Evolutionary conservation across 1,140 invertebrate species (phyloP), one percentile per base, ranked within the genome.

Genomic region (Bicyclus anynana): DNA sequence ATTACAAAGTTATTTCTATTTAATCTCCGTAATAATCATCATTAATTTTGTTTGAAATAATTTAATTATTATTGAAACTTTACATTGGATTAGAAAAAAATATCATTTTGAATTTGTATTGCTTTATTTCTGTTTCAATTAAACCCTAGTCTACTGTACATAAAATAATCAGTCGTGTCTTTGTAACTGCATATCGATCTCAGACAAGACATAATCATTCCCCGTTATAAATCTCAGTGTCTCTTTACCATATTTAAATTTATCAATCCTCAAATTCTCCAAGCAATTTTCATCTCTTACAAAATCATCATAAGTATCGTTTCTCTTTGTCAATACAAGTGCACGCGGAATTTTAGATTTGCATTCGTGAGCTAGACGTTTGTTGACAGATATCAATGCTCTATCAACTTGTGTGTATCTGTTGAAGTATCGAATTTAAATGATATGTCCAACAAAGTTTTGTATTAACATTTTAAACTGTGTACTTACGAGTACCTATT

Each of bases 371-470:
- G 33, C 49, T 44, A 48, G 63, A 53, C 53, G 47, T 40, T 29
- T 56, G 65, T 73, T 76, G 73, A 72, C 70, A 72, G 60, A 76
- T 67, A 70, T 76, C 71, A 73, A 67, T 76, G 62, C 56, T 53
- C 62, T 65, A 67, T 66, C 60, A 50, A 51, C 48, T 62, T 46
- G 27, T 37, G 12, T 29, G 35, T 35, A 33, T 33, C 2, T 33
- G n/a, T 33, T 10, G 10, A 33, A 6, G 44, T 35, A 46, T 33
- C 9, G 44, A 57, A 53, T 62, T 62, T 18, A 53, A 57, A 62
- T 44, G 10, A 35, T 52, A 51, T 46, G 40, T 52, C 53, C 23
- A 50, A 47, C 17, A 18, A 55, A 38, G 26, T 55, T 16, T 47
- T n/a, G 17, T 12, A 46, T 54, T 54, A 27, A 44, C 18, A 54